Evolutionary conservation across 2,113 vertebrate genomes (phyloP).

Genomic region (Muscicapa adusta): DNA sequence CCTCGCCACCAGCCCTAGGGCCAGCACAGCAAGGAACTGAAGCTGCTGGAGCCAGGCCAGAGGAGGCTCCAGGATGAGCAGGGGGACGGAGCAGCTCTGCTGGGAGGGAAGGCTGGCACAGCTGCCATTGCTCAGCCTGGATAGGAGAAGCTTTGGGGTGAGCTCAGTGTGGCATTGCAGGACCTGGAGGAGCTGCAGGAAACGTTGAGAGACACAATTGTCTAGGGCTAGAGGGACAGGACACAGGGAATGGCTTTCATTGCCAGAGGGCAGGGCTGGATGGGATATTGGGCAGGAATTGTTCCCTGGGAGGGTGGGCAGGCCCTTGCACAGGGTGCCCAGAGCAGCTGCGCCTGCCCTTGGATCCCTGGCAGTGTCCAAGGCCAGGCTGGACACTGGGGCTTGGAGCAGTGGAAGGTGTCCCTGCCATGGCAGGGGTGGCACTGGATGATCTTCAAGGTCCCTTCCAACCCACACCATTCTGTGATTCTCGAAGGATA

Average conservation of each 20-base stretch:
- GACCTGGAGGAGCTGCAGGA: background rate
- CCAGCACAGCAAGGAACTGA: background rate
- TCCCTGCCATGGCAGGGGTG: background rate
- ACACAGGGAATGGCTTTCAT: background rate
- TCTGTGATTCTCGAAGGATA: too few species aligned
- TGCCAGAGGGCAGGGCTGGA: background rate
- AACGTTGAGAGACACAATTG: background rate
- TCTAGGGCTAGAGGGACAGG: background rate
- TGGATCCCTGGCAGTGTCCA: background rate
- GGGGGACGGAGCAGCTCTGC: background rate
- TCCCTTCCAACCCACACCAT: background rate
- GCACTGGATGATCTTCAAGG: fast-evolving
- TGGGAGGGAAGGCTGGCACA: background rate
- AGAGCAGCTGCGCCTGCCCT: background rate
- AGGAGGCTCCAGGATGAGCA: background rate
- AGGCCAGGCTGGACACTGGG: background rate
- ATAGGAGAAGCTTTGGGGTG: background rate
- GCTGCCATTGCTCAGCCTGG: background rate
- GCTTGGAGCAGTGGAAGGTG: background rate
- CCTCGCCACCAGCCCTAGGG: too few species aligned
- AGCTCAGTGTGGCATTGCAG: background rate
- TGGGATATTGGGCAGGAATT: background rate
- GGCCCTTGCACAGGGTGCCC: background rate
- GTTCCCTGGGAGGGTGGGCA: background rate
- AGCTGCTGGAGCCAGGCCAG: background rate